Conservation (phyloP, 2,888 invertebrate genomes). For the Acrobasis suavella region DNA sequence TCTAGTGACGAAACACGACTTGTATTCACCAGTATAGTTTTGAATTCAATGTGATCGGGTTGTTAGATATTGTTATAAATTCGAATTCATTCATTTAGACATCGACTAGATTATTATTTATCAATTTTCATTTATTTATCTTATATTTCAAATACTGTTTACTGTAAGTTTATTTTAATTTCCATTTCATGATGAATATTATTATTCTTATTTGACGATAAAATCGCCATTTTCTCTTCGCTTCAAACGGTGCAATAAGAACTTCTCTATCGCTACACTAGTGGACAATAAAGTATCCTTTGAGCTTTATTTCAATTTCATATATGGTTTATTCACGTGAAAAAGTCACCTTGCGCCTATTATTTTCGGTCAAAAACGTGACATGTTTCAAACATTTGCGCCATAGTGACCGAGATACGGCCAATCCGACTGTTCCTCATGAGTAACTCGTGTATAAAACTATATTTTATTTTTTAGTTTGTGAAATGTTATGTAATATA, state of each 20-base stretch:
- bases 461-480: constrained; percentile 28
- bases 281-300: constrained; percentile 30
- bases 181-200: constrained; percentile 9
- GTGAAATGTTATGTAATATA: constrained; percentile 37
- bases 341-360: neutral
- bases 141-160: constrained; percentile 21
- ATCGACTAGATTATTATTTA: constrained; percentile 7
- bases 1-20: constrained; percentile 38
- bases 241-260: constrained; percentile 28
- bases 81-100: constrained; percentile 24
- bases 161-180: constrained; percentile 20
- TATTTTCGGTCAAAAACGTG: neutral
- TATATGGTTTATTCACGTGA: neutral
- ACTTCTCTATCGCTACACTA: constrained; percentile 22
- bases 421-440: neutral
- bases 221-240: constrained; percentile 7
- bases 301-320: constrained; percentile 24
- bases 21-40: neutral
- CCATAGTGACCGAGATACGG: neutral
- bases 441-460: neutral
- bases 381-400: neutral
- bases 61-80: constrained; percentile 19
- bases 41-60: constrained; percentile 14
- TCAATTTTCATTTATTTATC: constrained; percentile 16
- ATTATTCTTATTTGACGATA: constrained; percentile 12